A percentile compares a stretch with the other conserved stretches of the same genome.
These are phyloP conservation scores for Saxidomus purpurata DNA, from an alignment of 1,140 invertebrate genomes.

Conservation along the genomic window DNA sequence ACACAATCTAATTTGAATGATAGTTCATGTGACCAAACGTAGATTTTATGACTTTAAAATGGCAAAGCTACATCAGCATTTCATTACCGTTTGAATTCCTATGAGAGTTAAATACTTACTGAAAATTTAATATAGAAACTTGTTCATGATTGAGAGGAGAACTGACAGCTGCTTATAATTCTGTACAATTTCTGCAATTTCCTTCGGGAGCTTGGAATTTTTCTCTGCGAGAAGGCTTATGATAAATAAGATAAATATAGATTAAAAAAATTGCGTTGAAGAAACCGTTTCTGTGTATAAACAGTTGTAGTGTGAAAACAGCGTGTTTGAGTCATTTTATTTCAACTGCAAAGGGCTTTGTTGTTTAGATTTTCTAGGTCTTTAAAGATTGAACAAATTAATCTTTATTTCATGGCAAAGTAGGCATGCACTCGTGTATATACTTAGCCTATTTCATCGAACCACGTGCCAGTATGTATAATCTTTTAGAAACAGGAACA, in stretches of 20 bases:
- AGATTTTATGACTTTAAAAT: slow-evolving; percentile 3
- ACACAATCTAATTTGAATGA: too few relatives aligned
- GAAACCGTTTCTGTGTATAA: too few relatives aligned
- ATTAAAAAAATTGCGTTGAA: too few relatives aligned
- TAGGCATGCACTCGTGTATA: slow-evolving; percentile 1
- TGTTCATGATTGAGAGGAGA: background rate
- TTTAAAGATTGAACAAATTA: background rate
- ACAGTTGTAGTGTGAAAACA: too few relatives aligned
- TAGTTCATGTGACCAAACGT: too few relatives aligned
- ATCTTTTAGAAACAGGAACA: background rate
- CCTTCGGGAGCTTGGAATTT: background rate
- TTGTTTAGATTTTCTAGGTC: background rate
- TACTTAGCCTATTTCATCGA: background rate
- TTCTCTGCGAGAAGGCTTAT: background rate
- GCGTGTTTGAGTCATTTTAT: background rate
- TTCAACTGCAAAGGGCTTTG: background rate
- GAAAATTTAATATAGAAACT: background rate
- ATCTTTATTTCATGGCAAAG: slow-evolving; percentile 21
- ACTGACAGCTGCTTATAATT: background rate
- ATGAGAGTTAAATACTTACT: background rate
- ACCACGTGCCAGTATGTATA: background rate
- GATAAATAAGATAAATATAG: background rate
- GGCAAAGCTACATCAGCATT: background rate
- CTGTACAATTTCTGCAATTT: background rate
- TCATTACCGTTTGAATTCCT: background rate